Conservation (phyloP, 2,888 invertebrate genomes). For the Eurytoma californica region DNA sequence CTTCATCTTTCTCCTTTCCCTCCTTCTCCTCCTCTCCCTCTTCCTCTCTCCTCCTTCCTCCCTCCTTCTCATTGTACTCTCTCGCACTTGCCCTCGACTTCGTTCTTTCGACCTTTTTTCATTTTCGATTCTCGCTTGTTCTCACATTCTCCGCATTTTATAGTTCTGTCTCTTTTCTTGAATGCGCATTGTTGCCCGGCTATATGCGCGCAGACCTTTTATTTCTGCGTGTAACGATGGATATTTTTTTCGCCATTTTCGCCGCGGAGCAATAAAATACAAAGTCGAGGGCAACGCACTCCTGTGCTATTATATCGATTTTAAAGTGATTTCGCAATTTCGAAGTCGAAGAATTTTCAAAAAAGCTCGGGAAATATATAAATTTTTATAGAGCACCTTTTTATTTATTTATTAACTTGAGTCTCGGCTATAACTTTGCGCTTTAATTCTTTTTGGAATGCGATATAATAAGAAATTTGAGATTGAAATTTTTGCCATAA, state of each 20-base stretch:
- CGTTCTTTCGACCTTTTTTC: constrained; percentile 52
- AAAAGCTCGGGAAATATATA: not conserved
- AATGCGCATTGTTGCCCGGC: not conserved
- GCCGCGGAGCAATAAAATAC: constrained; percentile 33
- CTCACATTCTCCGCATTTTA: constrained; percentile 51
- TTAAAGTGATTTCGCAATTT: not conserved
- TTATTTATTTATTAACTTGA: constrained; percentile 36
- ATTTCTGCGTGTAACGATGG: constrained; percentile 12
- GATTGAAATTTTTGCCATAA: constrained; percentile 53
- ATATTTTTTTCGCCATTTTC: constrained; percentile 31
- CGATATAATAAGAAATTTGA: constrained; percentile 28
- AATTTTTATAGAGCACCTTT: not conserved
- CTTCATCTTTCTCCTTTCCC: constrained; percentile 38
- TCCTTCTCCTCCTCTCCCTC: not conserved
- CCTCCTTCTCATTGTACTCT: constrained; percentile 22
- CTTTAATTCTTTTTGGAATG: not conserved
- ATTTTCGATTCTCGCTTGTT: constrained; percentile 45
- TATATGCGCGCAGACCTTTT: constrained; percentile 22
- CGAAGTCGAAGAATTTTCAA: not conserved
- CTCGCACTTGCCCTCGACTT: constrained; percentile 32
- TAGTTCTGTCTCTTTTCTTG: constrained; percentile 37
- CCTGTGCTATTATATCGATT: constrained; percentile 18
- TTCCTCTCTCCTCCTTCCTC: constrained; percentile 2
- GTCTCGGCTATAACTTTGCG: constrained; percentile 23
- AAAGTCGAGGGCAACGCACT: constrained; percentile 11